phyloP scores from a whole-genome alignment of 2,888 invertebrate genomes.

The Agriopis aurantiaria region DNA sequence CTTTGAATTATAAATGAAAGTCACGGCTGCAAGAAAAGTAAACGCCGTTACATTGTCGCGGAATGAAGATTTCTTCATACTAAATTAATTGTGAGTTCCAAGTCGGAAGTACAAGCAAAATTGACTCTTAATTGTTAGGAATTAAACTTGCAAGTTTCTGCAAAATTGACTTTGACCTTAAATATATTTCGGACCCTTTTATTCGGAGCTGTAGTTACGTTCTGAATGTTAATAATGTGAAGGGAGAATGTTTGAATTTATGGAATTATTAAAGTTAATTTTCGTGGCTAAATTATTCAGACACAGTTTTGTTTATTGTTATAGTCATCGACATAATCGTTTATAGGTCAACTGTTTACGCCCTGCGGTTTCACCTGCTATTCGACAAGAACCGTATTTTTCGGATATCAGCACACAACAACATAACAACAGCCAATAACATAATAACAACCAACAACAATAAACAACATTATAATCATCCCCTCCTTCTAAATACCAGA shows the following conservation, averaged over 20 bases:
- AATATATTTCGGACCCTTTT: conserved; percentile 79
- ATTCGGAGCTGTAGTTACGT: conserved; percentile 75
- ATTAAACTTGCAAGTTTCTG: conserved; percentile 76
- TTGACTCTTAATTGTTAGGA: conserved; percentile 70
- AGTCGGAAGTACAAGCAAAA: conserved; percentile 65
- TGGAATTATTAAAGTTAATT: conserved; percentile 83
- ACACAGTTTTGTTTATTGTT: conserved; percentile 66
- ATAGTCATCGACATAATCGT: conserved; percentile 56
- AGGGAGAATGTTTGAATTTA: conserved; percentile 79
- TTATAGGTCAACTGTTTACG: conserved; percentile 39
- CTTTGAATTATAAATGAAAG: conserved; percentile 66
- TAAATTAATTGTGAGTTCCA: conserved; percentile 78
- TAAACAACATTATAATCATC: too few species aligned
- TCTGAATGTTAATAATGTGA: conserved; percentile 82
- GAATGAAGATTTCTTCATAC: conserved; percentile 79
- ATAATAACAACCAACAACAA: too few species aligned
- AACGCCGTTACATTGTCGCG: conserved; percentile 74
- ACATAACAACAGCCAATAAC: too few species aligned
- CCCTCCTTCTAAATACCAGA: too few species aligned
- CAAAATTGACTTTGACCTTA: conserved; percentile 76
- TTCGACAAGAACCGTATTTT: background rate
- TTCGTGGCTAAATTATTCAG: conserved; percentile 67
- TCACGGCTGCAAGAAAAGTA: conserved; percentile 66
- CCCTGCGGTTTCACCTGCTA: background rate
- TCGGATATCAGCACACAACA: too few species aligned